Evolutionary conservation across 2,113 vertebrate species (phyloP).

Genomic region (Pagrus major): DNA sequence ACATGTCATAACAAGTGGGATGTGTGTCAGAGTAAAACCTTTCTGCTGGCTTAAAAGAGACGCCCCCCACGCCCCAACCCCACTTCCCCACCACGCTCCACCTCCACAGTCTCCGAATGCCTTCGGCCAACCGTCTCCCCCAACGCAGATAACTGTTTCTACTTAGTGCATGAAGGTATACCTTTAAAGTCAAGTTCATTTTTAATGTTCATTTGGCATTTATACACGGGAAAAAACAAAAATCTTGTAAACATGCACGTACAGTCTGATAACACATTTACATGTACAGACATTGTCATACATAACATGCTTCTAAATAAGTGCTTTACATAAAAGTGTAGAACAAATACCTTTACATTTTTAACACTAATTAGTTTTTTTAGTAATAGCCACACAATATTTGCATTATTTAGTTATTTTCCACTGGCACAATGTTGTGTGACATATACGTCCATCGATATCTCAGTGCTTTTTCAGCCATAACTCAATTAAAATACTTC

Average conservation of each 20-base stretch:
- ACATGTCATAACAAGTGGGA: slow-evolving; percentile 80
- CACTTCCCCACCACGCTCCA: slow-evolving; percentile 35
- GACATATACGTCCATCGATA: no score
- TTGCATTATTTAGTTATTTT: neutral
- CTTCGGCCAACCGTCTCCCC: slow-evolving; percentile 67
- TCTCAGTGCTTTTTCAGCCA: no score
- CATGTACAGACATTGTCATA: neutral
- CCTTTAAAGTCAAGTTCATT: slow-evolving; percentile 42
- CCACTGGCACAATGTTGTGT: no score
- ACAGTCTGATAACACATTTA: neutral
- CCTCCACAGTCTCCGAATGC: slow-evolving; percentile 60
- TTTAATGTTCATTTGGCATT: slow-evolving; percentile 10
- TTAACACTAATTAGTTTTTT: neutral
- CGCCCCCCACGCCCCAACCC: neutral
- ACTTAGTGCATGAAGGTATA: slow-evolving; percentile 43
- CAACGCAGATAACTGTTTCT: slow-evolving; percentile 43
- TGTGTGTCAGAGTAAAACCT: slow-evolving; percentile 75
- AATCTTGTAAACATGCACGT: slow-evolving; percentile 9
- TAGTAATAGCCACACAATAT: neutral
- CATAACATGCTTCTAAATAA: neutral
- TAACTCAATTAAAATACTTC: no score
- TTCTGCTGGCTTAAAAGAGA: slow-evolving; percentile 60
- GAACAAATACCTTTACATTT: neutral
- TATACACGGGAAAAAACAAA: neutral
- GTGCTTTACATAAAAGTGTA: neutral